Conservation (phyloP, 1,140 invertebrate species). For the Drosophila jambulina region DNA sequence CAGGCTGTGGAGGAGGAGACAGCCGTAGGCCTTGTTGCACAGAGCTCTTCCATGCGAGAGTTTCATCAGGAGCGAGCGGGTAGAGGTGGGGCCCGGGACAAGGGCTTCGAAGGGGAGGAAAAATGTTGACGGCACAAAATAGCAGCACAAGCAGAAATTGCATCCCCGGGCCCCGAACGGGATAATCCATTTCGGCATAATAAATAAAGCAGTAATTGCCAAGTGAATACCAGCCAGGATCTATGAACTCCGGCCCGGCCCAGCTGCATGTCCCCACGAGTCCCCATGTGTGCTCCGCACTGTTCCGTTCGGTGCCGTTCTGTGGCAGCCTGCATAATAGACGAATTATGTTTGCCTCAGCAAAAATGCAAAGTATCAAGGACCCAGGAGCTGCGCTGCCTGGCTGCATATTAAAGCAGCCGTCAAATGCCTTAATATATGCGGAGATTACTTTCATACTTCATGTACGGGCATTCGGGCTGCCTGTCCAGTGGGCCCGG, state of each 20-base stretch:
- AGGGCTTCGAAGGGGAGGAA: conserved; percentile 29
- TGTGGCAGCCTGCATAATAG: conserved; percentile 60
- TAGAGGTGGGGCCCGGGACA: background rate
- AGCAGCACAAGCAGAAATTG: conserved; percentile 70
- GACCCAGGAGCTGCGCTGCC: conserved; percentile 21
- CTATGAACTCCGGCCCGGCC: conserved; percentile 45
- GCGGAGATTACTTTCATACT: conserved; percentile 62
- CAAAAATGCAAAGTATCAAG: conserved; percentile 74
- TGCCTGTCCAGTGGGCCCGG: conserved; percentile 29
- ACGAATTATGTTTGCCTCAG: conserved; percentile 78
- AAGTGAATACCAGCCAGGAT: conserved; percentile 67
- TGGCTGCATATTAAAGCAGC: conserved; percentile 63
- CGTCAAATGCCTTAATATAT: conserved; percentile 66
- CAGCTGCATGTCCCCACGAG: conserved; percentile 13
- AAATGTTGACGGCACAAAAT: conserved; percentile 64
- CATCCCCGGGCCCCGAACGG: conserved; percentile 62
- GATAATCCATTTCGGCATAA: conserved; percentile 84
- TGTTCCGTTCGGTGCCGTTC: conserved; percentile 18
- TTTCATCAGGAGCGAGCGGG: conserved; percentile 12
- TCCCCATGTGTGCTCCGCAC: conserved; percentile 31
- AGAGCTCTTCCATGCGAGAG: conserved; percentile 25
- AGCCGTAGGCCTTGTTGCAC: conserved; percentile 30
- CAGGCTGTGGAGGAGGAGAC: background rate
- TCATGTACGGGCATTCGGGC: conserved; percentile 50
- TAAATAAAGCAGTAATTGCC: conserved; percentile 83